Evolutionary conservation across 2,888 invertebrate genomes (phyloP), one percentile per base, ranked within the genome.

Genomic region (Leptinotarsa tumamoca): DNA sequence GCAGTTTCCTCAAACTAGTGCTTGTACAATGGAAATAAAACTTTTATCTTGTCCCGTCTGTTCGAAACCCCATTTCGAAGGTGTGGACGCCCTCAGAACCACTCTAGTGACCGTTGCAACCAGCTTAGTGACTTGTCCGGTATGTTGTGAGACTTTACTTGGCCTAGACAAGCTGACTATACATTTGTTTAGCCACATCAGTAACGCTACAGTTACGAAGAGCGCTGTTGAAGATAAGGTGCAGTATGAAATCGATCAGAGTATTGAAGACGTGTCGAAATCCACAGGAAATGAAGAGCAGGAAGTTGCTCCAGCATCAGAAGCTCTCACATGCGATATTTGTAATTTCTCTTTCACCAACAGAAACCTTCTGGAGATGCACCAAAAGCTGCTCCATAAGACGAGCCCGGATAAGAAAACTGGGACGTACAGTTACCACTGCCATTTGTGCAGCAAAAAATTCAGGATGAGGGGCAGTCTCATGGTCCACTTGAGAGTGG

Each of bases 111-210:
- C 91, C 84, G 94, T 94, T 58, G 94, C 95, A 18, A 95, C 94
- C 68, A 92, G 94, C 78, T 93, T 93, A 78, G 89, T 95, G 81
- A 86, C 91, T 72, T 96, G 96, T 86, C 95, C 95, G 17, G 92
- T 95, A 77, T 96, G 96, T 86, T 91, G 92, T 83, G 95, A 95
- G 84, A 90, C 92, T 81, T 90, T 95, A 23, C 89, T 92, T 79
- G 95, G 95, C 1, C 90, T 96, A 80, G 95, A 95, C 87, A 95
- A 95, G 89, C 89, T 95, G 70, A 95, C 95, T 0, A 95, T 95
- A 84, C 95, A 96, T 88, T 89, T 96, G 80, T 95, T 95, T 85
- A 93, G 93, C 17, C 80, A 79, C 23, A 63, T 77, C 13, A 68
- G 49, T 33, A 72, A 61, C 21, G 71, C 66, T 15, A 33, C 66